These are phyloP conservation scores for Sinosuthora webbiana DNA, from an alignment of 2,113 vertebrate genomes.

Conservation along the genomic window DNA sequence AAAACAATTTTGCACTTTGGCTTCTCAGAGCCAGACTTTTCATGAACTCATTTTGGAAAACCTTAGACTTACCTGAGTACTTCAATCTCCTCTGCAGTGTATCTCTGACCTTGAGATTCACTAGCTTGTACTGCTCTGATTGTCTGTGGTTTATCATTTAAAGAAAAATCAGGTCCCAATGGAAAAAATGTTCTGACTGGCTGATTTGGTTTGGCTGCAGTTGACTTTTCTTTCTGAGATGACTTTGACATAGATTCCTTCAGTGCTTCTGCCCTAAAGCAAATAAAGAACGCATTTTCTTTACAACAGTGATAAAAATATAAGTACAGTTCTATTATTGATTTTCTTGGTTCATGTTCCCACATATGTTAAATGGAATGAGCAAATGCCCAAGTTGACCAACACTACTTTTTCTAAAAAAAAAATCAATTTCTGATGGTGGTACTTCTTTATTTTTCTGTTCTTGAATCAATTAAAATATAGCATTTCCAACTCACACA, in stretches of 20 bases:
- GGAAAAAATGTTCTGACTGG: conserved; percentile 85
- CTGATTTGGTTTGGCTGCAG: conserved; percentile 69
- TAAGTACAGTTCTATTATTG: not conserved
- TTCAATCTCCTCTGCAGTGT: conserved; percentile 93
- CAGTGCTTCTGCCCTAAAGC: conserved; percentile 89
- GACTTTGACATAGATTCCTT: conserved; percentile 85
- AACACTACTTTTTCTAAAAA: not conserved
- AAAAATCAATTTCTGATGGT: not conserved
- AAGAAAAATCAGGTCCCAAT: conserved; percentile 86
- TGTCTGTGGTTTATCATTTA: conserved; percentile 85
- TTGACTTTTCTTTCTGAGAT: conserved; percentile 76
- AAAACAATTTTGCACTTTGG: not conserved
- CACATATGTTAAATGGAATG: not conserved
- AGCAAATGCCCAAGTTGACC: not conserved
- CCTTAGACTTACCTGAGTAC: conserved; percentile 86
- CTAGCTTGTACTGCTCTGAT: conserved; percentile 84
- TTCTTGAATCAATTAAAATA: not conserved
- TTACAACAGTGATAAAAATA: not conserved
- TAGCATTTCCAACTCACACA: not conserved
- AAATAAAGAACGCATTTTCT: conserved; percentile 10
- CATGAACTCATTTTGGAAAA: not conserved
- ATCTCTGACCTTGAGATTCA: conserved; percentile 88
- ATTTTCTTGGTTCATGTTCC: not conserved
- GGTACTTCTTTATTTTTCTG: not conserved
- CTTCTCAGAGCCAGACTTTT: not conserved